phyloP scores from a whole-genome alignment of 2,888 invertebrate genomes.

The Nemotelus pantherinus region DNA sequence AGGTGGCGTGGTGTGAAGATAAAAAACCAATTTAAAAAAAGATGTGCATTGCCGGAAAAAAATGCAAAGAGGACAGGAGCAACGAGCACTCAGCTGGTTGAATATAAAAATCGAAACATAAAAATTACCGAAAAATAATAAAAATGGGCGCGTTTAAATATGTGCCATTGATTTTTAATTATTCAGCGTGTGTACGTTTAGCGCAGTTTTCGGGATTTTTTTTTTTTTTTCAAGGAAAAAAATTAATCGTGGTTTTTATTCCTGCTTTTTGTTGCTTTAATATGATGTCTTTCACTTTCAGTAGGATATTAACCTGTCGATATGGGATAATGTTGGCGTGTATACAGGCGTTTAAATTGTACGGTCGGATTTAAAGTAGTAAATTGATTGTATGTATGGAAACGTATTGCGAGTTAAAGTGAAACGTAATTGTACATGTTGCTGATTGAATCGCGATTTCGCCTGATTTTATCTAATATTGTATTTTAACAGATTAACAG shows the following conservation, averaged over 20 bases:
- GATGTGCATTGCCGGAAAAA: conserved; percentile 28
- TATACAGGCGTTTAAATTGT: background rate
- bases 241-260: conserved; percentile 22
- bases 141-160: conserved; percentile 41
- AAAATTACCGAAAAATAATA: conserved; percentile 42
- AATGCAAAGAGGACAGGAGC: background rate
- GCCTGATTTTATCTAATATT: too few species aligned
- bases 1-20: conserved; percentile 36
- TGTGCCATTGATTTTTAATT: conserved; percentile 47
- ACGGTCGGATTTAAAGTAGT: background rate
- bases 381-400: too few species aligned
- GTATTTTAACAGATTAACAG: too few species aligned
- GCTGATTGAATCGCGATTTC: too few species aligned
- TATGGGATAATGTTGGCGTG: background rate
- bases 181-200: conserved; percentile 44
- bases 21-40: conserved; percentile 37
- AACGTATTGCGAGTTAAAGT: too few species aligned
- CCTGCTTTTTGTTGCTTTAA: conserved; percentile 34
- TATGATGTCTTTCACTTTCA: conserved; percentile 42
- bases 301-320: conserved; percentile 32
- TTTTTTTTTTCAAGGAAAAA: conserved; percentile 21
- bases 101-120: conserved; percentile 22
- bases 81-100: conserved; percentile 26
- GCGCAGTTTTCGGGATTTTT: conserved; percentile 30
- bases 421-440: too few species aligned